Percentiles rank a stretch among this genome's conserved stretches.
These are phyloP conservation scores for Gambusia yucatana DNA, from an alignment of 2,797 vertebrate species.

Conservation along the genomic window DNA sequence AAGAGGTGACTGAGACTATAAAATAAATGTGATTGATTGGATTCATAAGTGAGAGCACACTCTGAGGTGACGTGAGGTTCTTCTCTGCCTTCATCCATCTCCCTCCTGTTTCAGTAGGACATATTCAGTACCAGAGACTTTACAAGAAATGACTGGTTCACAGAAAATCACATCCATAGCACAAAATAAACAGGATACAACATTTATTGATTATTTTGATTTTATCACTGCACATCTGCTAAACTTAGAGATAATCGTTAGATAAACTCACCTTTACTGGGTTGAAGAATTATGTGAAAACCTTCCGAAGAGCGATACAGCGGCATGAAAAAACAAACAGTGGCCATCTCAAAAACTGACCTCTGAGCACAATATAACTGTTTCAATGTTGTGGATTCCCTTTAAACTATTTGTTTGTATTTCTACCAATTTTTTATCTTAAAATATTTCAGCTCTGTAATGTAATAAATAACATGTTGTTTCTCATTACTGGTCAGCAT, in stretches of 20 bases:
- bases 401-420: not conserved
- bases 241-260: not conserved
- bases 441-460: not conserved
- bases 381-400: not conserved
- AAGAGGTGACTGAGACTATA: not conserved
- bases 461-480: not conserved
- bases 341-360: not conserved
- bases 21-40: not conserved
- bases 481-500: not conserved
- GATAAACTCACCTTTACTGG: not conserved
- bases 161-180: not conserved
- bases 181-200: not conserved
- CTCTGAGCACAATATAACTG: not conserved
- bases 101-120: not conserved
- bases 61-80: not conserved
- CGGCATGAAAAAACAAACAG: not conserved
- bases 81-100: not conserved
- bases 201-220: not conserved
- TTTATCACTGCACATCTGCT: not conserved
- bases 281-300: not conserved
- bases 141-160: not conserved
- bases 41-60: not conserved
- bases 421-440: not conserved
- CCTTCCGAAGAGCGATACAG: not conserved
- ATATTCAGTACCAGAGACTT: not conserved